Evolutionary conservation across 1,140 invertebrate species (phyloP), one percentile per base, ranked within the genome.

Genomic region (Eupristina koningsbergeri): DNA sequence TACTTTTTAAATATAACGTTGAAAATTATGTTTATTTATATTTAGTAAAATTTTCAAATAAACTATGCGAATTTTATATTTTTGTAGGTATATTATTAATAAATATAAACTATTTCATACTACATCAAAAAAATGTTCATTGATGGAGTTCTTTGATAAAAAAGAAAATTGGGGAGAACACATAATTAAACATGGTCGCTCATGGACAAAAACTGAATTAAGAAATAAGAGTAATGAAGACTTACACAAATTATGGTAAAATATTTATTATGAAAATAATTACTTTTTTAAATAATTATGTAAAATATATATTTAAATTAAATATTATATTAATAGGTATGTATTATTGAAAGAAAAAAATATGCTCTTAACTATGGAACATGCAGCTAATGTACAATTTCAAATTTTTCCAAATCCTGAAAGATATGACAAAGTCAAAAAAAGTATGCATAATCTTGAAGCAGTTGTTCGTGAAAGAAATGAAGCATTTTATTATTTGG

Each of bases 351-450:
- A 99, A 93, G 99, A 99, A 93, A 93, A 95, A 81, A 99, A 99
- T 91, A 99, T 99, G 98, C 93, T 99, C 11, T 90, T 98, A 73
- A 99, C 99, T 29, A 99, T 99, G 98, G 96, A 99, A 93, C 94
- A 97, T 83, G 96, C 96, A 89, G 96, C 94, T 88, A 95, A 96
- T 75, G 89, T 94, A 84, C 93, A 95, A 88, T 91, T 90, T 58
- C 92, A 94, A 90, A 85, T 96, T n/a, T 97, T 99, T 92, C 97
- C 98, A 19, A 99, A 95, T 94, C 98, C 98, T 41, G 98, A 99
- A 93, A 94, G 99, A 89, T 93, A 99, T 73, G 98, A 99, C 90
- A 99, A 99, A 94, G 97, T 98, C 2, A 94, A 98, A 91, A 96
- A 97, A 86, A 99, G 98, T 50, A 99, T 99, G 99, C 94, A 96